These are phyloP conservation scores for Colinus virginianus DNA, from an alignment of 2,113 vertebrate genomes.

Conservation along the genomic window DNA sequence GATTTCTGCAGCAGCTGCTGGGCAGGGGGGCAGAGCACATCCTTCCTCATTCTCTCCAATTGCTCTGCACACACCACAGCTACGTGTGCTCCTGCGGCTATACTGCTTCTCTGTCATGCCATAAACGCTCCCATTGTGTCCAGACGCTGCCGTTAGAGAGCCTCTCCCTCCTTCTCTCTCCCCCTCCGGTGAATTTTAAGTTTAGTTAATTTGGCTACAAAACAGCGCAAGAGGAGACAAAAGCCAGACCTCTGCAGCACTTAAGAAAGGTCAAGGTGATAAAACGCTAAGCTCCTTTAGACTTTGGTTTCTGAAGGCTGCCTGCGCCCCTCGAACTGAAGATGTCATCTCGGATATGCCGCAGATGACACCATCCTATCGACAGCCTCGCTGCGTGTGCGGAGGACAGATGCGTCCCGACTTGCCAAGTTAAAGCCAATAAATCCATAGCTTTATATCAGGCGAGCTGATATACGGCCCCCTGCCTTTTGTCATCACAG, in stretches of 20 bases:
- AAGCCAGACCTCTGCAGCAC: conserved; percentile 29
- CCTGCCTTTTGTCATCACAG: conserved; percentile 85
- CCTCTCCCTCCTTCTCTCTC: neutral
- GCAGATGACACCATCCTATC: conserved; percentile 70
- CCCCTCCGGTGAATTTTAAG: conserved; percentile 8
- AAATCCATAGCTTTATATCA: conserved; percentile 85
- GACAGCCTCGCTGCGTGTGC: conserved; percentile 59
- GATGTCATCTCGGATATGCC: conserved; percentile 50
- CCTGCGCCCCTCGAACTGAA: conserved; percentile 67
- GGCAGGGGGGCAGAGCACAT: conserved; percentile 54
- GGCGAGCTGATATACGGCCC: conserved; percentile 82
- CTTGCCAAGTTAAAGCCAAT: conserved; percentile 87
- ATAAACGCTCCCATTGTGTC: conserved; percentile 36
- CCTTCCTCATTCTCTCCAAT: conserved; percentile 43
- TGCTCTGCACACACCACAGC: neutral
- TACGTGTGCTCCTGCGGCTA: neutral
- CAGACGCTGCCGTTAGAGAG: conserved; percentile 14
- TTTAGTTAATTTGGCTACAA: conserved; percentile 51
- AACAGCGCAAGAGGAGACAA: conserved; percentile 28
- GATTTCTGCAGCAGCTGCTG: conserved; percentile 48
- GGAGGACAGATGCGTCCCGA: conserved; percentile 83
- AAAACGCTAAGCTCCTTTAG: conserved; percentile 53
- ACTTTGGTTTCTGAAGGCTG: conserved; percentile 70
- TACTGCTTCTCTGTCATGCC: neutral
- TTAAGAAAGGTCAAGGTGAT: conserved; percentile 66